phyloP scores from a whole-genome alignment of 2,888 invertebrate species.

The Drosophila monieri region DNA sequence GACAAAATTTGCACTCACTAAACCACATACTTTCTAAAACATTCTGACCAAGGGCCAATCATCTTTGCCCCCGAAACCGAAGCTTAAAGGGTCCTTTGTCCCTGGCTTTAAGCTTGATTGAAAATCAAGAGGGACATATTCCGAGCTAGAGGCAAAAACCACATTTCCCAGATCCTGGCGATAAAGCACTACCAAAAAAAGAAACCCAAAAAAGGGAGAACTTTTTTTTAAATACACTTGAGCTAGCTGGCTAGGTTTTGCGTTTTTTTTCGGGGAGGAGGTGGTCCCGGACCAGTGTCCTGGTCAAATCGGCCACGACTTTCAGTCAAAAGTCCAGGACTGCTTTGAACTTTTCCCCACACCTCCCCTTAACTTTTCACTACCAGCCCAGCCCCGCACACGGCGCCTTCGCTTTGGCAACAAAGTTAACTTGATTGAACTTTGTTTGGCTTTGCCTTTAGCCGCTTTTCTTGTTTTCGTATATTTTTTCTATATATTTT shows the following conservation, averaged over 20 bases:
- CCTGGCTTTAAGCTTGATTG: slow-evolving; percentile 61
- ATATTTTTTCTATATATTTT: slow-evolving; percentile 26
- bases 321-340: slow-evolving; percentile 66
- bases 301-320: slow-evolving; percentile 70
- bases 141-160: slow-evolving; percentile 5
- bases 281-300: slow-evolving; percentile 7
- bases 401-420: slow-evolving; percentile 66
- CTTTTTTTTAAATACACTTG: slow-evolving; percentile 53
- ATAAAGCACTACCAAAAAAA: slow-evolving; percentile 31
- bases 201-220: slow-evolving; percentile 4
- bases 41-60: slow-evolving; percentile 43
- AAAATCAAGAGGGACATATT: slow-evolving; percentile 17
- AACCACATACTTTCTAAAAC: slow-evolving; percentile 61
- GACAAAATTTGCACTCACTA: slow-evolving; percentile 63
- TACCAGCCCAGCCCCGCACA: slow-evolving; percentile 11
- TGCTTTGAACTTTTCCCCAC: slow-evolving; percentile 66
- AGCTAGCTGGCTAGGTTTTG: slow-evolving; percentile 29
- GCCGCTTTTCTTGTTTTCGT: slow-evolving; percentile 57
- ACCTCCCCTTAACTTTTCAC: background rate
- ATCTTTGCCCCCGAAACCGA: slow-evolving; percentile 22
- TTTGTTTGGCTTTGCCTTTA: slow-evolving; percentile 75
- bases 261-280: slow-evolving; percentile 13
- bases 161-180: slow-evolving; percentile 29
- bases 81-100: slow-evolving; percentile 52
- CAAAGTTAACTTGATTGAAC: slow-evolving; percentile 78